Evolutionary conservation across 2,113 vertebrate genomes (phyloP), one percentile per base, ranked within the genome.

Genomic region (Cisticola juncidis): DNA sequence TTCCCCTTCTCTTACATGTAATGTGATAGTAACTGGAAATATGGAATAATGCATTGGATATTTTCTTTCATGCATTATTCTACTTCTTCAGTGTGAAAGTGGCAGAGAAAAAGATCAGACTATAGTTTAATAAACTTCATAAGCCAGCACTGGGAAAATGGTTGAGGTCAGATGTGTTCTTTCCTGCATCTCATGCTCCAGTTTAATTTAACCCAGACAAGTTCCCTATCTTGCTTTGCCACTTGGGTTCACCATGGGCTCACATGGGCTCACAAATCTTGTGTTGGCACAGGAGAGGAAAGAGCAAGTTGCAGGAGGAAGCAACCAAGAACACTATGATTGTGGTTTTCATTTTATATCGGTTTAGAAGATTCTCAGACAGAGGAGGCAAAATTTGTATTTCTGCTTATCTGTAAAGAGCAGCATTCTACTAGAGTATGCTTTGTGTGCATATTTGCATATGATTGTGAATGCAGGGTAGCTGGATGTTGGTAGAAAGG

Each of bases 101-200:
- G 44, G 12, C 74, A 88, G 79, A 88, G 50, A 77, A 73, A 69
- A 62, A 56, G 4, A 47, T 48, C 45, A 83, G n/a, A 18, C 28
- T 50, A 2, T 44, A 45, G 12, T 81, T 85, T 64, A 47, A n/a
- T 45, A 53, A 35, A 68, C 28, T 66, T 88, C 21, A 12, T 85
- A 79, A 79, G 35, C 22, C 74, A 80, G 57, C 33, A 6, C 45
- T 79, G 62, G 45, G n/a, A 47, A 87, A 58, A 31, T 44, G 47
- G 19, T 26, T 54, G 44, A 60, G 22, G 44, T 58, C 58, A 71
- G 14, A 28, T 54, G 47, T 0, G 0, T 45, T 64, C 61, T 64
- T 64, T 81, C 57, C n/a, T 85, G 53, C 51, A 25, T 81, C n/a
- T 71, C 5, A 17, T 21, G 23, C 15, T 91, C 29, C 26, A 25